Evolutionary conservation across 53 echinoderm and acorn worm genomes (phyloP), one percentile per base, ranked within the genome.

Genomic region (Holothuria leucospilota): DNA sequence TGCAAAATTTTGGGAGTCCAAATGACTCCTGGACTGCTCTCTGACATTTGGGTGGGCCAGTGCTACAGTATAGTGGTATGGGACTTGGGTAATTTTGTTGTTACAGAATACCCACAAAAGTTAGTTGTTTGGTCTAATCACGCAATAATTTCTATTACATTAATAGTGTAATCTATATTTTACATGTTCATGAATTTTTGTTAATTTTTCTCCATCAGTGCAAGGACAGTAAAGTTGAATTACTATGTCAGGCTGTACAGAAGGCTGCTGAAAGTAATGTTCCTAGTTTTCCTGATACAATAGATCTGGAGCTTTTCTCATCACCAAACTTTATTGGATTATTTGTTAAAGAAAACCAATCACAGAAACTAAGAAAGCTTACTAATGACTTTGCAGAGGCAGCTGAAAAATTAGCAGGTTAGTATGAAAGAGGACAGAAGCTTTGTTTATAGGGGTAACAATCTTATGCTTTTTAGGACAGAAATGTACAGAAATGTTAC

Each of bases 261-360:
- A 81, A 80, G 5, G 95, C 93, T 8, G 61, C 90, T 4, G 98
- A 93, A 20, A 72, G 46, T 24, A 92, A 89, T 72, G 84, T 85
- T 13, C 29, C 90, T 34, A 85, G 87, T 12, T 91, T 93, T 11
- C 95, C 98, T 2, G 98, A 98, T 52, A 72, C 63, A n/a, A 71
- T 98, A 16, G 29, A 78, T 10, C 89, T 98, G 2, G 98, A 98
- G 81, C 87, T 91, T 46, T 98, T 93, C 69, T 93, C 95, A 49
- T 95, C 98, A 0, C 67, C 84, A 0, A 98, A 98, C 82, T 98
- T 95, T 90, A 95, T 99, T 23, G 99, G 99, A 30, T 82, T 99
- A 25, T 99, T 99, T 64, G 80, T 95, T 6, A 95, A 95, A 82
- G 99, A 99, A 25, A 85, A 74, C 0, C 93, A 93, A 63, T 94